Percentiles rank a stretch among this genome's conserved stretches.
Conservation (phyloP, 2,888 invertebrate genomes). For the Neoaliturus tenellus region DNA sequence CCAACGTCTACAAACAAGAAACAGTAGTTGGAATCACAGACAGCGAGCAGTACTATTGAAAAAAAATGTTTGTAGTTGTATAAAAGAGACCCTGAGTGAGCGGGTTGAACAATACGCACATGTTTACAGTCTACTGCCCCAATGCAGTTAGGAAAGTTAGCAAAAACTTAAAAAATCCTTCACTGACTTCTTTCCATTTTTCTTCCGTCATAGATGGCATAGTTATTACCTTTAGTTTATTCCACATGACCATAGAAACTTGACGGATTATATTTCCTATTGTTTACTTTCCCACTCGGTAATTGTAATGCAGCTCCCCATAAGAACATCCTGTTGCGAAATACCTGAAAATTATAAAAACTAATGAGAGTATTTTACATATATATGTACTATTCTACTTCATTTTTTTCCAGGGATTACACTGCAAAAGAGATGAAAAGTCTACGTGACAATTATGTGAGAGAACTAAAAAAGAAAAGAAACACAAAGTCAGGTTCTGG, state of each 20-base stretch:
- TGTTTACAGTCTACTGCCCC: constrained; percentile 65
- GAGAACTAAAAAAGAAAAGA: constrained; percentile 10
- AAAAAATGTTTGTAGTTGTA: constrained; percentile 66
- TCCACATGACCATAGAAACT: constrained; percentile 63
- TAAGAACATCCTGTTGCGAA: constrained; percentile 8
- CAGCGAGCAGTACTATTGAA: constrained; percentile 64
- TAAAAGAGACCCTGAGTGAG: constrained; percentile 64
- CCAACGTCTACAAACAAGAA: constrained; percentile 65
- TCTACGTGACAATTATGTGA: neutral
- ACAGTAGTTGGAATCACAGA: constrained; percentile 64
- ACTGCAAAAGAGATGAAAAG: neutral
- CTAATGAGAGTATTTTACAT: neutral
- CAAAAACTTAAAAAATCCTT: constrained; percentile 65
- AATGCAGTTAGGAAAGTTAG: constrained; percentile 67
- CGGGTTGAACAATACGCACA: constrained; percentile 63
- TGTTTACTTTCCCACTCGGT: constrained; percentile 63
- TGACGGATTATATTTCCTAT: constrained; percentile 62
- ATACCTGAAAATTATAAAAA: neutral
- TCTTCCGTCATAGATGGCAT: constrained; percentile 59
- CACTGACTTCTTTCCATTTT: constrained; percentile 64
- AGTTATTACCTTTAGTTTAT: constrained; percentile 59
- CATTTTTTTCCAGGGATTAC: neutral
- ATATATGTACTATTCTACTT: neutral
- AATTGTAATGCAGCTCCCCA: constrained; percentile 14
- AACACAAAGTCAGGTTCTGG: neutral